Base-by-base conservation (phyloP, 2,888 invertebrate genomes). In the Atrina japonica region DNA sequence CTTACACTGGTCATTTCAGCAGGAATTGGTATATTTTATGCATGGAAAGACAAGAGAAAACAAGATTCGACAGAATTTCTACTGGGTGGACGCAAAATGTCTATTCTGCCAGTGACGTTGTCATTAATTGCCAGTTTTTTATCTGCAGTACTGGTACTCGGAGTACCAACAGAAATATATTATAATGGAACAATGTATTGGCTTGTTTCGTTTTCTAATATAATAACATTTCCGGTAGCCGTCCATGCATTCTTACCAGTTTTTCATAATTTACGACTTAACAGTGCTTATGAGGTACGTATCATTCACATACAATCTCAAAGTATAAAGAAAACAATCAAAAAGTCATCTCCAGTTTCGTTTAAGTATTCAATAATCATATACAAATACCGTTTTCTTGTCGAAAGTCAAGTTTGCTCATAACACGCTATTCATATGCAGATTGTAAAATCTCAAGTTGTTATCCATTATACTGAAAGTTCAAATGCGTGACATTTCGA, bases 161-260 rank as follows among this genome's bases (percentile, higher is more conserved):
- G 86, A 7, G 80, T 83, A 1, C 86, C 86, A 1, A 81, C 81
- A 7, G 86, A 86, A 70, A 79, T 85, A 16, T 86, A 82, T 64
- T 69, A 77, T 30, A 73, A 77, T 61, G 84, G 84, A 14, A 94
- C 95, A 0, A 96, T 96, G 90, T 97, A 96, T 89, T 77, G 76
- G 71, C 67, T 83, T 65, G 73, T 84, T 29, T 73, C 72, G 86
- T 78, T 95, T 43, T 93, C 95, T 0, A 96, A 96, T 91, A 89
- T 96, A 35, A 88, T 96, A 14, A 95, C 94, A 9, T 96, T 96
- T 6, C 95, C 84, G 0, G 68, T 88, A 72, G 66, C 84, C n/a
- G 85, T 84, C 0, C 82, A 85, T 56, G 75, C 85, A 11, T 86
- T 85, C 67, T 71, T 89, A n/a, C 87, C 88, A 3, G 80, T 86